Evolutionary conservation across 2,113 vertebrate genomes (phyloP).

Genomic region (Aspidoscelis tigris): DNA sequence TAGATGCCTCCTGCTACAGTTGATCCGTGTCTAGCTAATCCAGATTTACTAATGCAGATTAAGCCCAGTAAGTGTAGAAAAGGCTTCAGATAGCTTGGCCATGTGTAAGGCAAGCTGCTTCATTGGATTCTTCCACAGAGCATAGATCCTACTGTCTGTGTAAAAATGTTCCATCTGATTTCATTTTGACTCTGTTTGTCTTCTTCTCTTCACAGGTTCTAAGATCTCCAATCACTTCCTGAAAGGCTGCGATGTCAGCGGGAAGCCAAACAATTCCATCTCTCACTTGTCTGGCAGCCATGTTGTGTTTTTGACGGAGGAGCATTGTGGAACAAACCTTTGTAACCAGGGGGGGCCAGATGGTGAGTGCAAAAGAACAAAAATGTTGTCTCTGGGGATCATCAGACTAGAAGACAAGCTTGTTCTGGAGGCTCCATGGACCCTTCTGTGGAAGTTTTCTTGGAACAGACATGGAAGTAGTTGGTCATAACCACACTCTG

Average conservation of each 20-base stretch:
- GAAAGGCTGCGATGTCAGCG: slow-evolving; percentile 5
- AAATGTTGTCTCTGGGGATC: neutral
- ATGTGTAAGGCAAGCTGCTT: no score
- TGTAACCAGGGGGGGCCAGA: fast-evolving
- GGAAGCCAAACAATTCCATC: slow-evolving; percentile 17
- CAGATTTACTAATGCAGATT: no score
- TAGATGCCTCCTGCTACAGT: no score
- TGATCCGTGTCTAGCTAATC: no score
- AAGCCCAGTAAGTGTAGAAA: no score
- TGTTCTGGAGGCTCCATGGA: neutral
- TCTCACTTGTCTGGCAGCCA: neutral
- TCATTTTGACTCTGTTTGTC: neutral
- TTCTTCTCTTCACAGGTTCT: neutral
- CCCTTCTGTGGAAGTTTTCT: neutral
- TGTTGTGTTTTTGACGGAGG: neutral
- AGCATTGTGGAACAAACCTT: fast-evolving
- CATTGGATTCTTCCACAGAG: no score
- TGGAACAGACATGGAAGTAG: neutral
- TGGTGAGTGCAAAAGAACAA: neutral
- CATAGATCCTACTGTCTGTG: no score
- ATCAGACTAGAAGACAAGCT: neutral
- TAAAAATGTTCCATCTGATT: neutral
- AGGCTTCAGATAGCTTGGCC: neutral
- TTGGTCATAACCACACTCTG: no score
- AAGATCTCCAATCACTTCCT: slow-evolving; percentile 6